Conservation (phyloP, 2,113 vertebrate genomes). For the Ivindomyrus marchei region DNA sequence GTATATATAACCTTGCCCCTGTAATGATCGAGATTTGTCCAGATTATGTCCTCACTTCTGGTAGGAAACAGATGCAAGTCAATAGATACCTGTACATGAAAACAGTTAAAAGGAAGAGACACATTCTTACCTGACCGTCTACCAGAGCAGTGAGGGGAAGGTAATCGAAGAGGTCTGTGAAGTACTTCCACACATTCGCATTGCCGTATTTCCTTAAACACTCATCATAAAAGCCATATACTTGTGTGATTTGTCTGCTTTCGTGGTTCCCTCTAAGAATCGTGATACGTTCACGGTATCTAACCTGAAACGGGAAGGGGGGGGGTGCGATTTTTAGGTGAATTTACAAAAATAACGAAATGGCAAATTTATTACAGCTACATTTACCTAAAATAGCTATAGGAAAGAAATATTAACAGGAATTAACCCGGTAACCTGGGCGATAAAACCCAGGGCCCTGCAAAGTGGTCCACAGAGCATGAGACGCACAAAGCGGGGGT, state of each 20-base stretch:
- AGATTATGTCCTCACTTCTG: background rate
- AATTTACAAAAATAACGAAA: background rate
- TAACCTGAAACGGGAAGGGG: slow-evolving; percentile 62
- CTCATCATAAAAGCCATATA: slow-evolving; percentile 67
- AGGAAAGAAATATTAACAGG: background rate
- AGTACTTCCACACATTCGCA: slow-evolving; percentile 97
- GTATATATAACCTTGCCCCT: background rate
- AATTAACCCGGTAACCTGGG: background rate
- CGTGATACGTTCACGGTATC: slow-evolving; percentile 92
- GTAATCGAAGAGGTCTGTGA: slow-evolving; percentile 73
- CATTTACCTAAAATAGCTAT: background rate
- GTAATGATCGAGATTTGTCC: background rate
- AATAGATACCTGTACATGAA: background rate
- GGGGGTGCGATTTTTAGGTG: background rate
- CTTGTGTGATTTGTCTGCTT: slow-evolving; percentile 71
- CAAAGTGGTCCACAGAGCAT: background rate
- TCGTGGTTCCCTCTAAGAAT: slow-evolving; percentile 95
- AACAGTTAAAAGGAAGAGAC: background rate
- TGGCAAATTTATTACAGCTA: background rate
- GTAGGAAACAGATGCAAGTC: background rate
- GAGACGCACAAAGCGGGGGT: background rate
- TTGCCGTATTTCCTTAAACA: slow-evolving; percentile 97
- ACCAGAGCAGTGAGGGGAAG: slow-evolving; percentile 93
- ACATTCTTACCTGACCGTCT: slow-evolving; percentile 81
- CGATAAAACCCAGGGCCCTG: background rate